A percentile compares a stretch with the other conserved stretches of the same genome.
Conservation (phyloP, 2,113 vertebrate genomes). For the Lophotis ruficrista region DNA sequence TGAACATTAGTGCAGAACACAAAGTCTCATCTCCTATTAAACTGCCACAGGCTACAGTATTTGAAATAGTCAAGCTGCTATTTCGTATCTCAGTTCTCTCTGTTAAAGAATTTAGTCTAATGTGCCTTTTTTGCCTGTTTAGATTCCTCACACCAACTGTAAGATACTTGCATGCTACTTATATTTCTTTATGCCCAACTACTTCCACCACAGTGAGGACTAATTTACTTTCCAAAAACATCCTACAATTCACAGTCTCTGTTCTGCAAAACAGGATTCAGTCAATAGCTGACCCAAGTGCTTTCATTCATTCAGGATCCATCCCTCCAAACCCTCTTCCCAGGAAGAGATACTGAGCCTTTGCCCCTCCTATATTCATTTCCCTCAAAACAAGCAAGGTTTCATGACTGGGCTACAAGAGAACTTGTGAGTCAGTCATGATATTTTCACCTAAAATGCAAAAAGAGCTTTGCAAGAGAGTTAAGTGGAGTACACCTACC, state of each 20-base stretch:
- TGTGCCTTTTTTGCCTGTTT: neutral
- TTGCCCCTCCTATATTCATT: neutral
- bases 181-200: neutral
- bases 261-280: neutral
- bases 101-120: neutral
- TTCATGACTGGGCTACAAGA: neutral
- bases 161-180: neutral
- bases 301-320: neutral
- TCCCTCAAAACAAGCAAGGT: neutral
- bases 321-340: neutral
- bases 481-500: fast-evolving
- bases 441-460: neutral
- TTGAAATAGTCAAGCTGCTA: neutral
- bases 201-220: neutral
- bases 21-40: conserved; percentile 28
- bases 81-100: neutral
- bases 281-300: fast-evolving
- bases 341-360: neutral
- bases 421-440: fast-evolving
- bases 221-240: neutral
- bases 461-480: neutral
- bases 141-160: neutral
- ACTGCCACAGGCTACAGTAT: neutral
- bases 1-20: conserved; percentile 44
- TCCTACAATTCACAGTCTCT: neutral